Evolutionary conservation across 2,113 vertebrate genomes (phyloP).

Genomic region (Synodontis membranacea): DNA sequence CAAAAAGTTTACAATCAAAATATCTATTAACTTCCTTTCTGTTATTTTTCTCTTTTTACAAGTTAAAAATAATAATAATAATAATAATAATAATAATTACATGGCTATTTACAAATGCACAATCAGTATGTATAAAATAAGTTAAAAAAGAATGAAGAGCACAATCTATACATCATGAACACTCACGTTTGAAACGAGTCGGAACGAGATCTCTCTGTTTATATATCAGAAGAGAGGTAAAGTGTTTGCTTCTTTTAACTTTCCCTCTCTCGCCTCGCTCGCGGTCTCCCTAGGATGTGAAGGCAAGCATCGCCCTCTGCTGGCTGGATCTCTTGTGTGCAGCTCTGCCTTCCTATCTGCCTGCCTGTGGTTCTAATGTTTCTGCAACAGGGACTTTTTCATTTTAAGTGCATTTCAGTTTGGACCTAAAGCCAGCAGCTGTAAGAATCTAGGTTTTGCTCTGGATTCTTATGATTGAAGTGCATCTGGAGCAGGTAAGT

Average conservation of each 20-base stretch:
- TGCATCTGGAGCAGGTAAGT: slow-evolving; percentile 30
- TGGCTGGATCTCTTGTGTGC: slow-evolving; percentile 30
- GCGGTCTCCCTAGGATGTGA: background rate
- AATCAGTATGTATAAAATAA: slow-evolving; percentile 99
- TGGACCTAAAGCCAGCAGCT: slow-evolving; percentile 27
- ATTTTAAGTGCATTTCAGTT: slow-evolving; percentile 45
- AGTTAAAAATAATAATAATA: slow-evolving; percentile 66
- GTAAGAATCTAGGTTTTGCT: slow-evolving; percentile 4
- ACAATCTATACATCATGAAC: slow-evolving; percentile 90
- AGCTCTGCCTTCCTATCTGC: background rate
- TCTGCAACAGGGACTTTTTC: slow-evolving; percentile 2
- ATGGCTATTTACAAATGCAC: slow-evolving; percentile 98
- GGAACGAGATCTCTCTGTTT: slow-evolving; percentile 61
- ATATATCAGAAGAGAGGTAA: slow-evolving; percentile 48
- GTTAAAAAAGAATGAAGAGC: slow-evolving; percentile 94
- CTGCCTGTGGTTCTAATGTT: background rate
- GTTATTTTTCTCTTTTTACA: slow-evolving; percentile 79
- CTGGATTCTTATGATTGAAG: slow-evolving; percentile 33
- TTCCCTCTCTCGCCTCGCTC: background rate
- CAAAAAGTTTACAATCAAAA: slow-evolving; percentile 94
- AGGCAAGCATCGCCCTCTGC: slow-evolving; percentile 41
- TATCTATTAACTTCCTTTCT: slow-evolving; percentile 75
- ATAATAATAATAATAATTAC: slow-evolving; percentile 86
- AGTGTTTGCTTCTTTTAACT: background rate
- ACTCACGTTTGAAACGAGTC: slow-evolving; percentile 64